These are phyloP conservation scores for Diaperis boleti DNA, from an alignment of 2,888 invertebrate species.

Conservation along the genomic window DNA sequence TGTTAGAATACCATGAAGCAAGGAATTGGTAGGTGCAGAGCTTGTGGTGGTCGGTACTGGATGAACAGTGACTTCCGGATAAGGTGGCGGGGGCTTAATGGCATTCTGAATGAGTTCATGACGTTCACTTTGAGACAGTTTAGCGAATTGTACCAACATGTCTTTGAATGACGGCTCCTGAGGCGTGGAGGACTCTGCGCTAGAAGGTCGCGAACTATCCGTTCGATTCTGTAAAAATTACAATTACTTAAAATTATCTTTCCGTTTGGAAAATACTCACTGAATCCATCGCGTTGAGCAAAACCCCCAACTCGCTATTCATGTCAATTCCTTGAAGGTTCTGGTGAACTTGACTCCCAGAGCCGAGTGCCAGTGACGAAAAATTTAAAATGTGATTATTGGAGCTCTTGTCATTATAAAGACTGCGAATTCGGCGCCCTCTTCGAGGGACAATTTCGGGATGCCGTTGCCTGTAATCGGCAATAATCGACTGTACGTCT, in stretches of 20 bases:
- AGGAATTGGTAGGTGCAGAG: constrained; percentile 71
- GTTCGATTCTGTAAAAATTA: constrained; percentile 51
- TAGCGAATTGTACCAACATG: constrained; percentile 81
- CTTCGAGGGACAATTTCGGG: constrained; percentile 80
- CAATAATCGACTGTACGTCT: constrained; percentile 85
- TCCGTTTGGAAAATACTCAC: constrained; percentile 56
- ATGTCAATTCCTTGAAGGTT: constrained; percentile 54
- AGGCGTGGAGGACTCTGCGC: constrained; percentile 69
- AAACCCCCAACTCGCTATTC: constrained; percentile 60
- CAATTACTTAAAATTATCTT: neutral
- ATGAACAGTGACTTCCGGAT: constrained; percentile 84
- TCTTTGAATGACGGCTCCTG: constrained; percentile 75
- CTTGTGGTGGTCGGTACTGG: constrained; percentile 70
- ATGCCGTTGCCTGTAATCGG: constrained; percentile 82
- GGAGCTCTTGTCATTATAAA: constrained; percentile 52
- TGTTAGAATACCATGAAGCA: constrained; percentile 83
- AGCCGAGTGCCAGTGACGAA: constrained; percentile 65
- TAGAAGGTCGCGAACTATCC: constrained; percentile 67
- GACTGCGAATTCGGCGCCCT: constrained; percentile 73
- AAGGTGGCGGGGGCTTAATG: constrained; percentile 73
- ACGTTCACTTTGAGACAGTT: constrained; percentile 70
- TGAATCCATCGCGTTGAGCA: constrained; percentile 60
- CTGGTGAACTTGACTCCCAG: constrained; percentile 65
- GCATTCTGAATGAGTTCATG: constrained; percentile 62
- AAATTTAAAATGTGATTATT: constrained; percentile 58